phyloP scores from a whole-genome alignment of 2,113 vertebrate species.

The Dendrocopos noguchii region DNA sequence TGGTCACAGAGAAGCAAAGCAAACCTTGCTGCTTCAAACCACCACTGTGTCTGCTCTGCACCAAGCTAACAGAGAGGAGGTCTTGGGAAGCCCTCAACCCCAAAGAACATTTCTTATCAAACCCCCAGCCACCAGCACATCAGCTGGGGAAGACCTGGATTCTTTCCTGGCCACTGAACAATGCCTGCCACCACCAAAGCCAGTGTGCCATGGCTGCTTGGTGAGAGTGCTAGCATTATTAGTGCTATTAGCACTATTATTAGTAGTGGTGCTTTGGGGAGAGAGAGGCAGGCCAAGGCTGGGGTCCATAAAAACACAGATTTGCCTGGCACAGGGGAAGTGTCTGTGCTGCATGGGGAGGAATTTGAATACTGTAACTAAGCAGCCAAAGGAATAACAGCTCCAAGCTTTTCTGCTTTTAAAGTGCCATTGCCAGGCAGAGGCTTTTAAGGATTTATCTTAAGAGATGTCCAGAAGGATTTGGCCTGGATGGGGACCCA shows the following conservation, averaged over 20 bases:
- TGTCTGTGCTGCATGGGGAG: not conserved
- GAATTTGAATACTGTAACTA: not conserved
- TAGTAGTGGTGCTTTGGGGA: not conserved
- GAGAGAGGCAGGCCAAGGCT: not conserved
- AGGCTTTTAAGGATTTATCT: not conserved
- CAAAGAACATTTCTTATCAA: not conserved
- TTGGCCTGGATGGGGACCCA: too few species aligned
- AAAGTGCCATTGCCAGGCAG: not conserved
- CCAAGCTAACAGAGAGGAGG: too few species aligned
- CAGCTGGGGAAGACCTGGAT: not conserved
- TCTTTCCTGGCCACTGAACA: not conserved
- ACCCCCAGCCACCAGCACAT: not conserved
- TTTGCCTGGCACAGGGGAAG: not conserved
- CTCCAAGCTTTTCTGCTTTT: not conserved
- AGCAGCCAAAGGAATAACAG: not conserved
- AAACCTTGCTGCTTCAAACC: not conserved
- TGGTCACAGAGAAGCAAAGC: not conserved
- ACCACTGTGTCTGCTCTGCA: not conserved
- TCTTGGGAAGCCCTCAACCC: too few species aligned
- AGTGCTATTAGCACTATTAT: not conserved
- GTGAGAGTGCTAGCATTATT: not conserved
- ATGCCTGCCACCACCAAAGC: not conserved
- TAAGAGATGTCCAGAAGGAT: not conserved
- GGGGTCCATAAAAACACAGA: not conserved
- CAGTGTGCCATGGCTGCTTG: accelerated